Evolutionary conservation across 2,113 vertebrate species (phyloP).

Genomic region (Heterochromis multidens): DNA sequence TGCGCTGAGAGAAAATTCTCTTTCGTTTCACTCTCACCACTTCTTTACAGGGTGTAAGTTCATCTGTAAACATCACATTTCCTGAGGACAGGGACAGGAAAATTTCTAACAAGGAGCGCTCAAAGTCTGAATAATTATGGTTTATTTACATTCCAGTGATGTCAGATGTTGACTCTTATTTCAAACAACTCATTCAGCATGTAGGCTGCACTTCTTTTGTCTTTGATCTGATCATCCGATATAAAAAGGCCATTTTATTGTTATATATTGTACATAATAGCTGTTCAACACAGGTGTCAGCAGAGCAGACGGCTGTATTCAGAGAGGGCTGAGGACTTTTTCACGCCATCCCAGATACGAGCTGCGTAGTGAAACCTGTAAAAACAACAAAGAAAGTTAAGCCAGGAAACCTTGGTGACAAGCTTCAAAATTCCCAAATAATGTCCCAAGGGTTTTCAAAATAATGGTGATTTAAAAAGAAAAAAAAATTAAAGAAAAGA

Average conservation of each 20-base stretch:
- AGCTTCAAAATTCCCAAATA: neutral
- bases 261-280: neutral
- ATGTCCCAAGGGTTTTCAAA: neutral
- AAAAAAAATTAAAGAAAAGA: no score
- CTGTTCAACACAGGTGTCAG: neutral
- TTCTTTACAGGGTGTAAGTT: neutral
- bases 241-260: neutral
- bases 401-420: neutral
- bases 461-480: no score
- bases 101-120: neutral
- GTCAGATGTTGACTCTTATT: neutral
- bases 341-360: slow-evolving; percentile 91
- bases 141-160: neutral
- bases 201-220: neutral
- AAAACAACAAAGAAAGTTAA: neutral
- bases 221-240: neutral
- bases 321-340: slow-evolving; percentile 86
- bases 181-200: neutral
- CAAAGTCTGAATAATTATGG: neutral
- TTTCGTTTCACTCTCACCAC: neutral
- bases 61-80: accelerated
- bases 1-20: accelerated
- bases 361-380: slow-evolving; percentile 90
- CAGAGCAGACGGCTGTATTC: slow-evolving; percentile 85
- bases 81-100: neutral